Evolutionary conservation across 30 jellyfish, hydroid and myxozoan genomes (phyloP).

Genomic region (Pelagia noctiluca): DNA sequence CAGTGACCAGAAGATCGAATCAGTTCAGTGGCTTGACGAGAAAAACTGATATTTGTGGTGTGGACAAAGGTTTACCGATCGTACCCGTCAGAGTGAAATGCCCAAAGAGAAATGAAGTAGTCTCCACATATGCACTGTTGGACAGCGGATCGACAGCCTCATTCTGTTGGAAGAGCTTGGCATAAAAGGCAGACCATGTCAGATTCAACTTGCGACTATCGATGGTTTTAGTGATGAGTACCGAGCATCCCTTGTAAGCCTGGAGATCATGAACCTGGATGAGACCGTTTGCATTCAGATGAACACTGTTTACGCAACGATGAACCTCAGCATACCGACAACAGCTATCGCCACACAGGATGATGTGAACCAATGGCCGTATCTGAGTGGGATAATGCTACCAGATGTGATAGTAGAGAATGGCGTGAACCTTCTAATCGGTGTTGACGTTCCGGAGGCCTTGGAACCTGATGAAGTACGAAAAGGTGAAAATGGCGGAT

Average conservation of each 20-base stretch:
- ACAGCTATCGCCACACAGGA: constrained; percentile 54
- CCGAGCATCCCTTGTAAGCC: constrained; percentile 27
- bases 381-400: constrained; percentile 7
- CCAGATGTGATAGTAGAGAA: background rate
- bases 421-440: constrained; percentile 9
- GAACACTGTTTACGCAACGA: constrained; percentile 43
- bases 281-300: constrained; percentile 46
- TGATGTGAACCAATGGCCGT: constrained; percentile 51
- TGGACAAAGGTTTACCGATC: constrained; percentile 46
- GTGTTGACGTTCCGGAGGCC: constrained; percentile 21
- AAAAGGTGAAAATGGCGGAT: constrained; percentile 40
- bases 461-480: constrained; percentile 3
- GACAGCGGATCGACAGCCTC: constrained; percentile 58
- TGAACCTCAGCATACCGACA: constrained; percentile 38
- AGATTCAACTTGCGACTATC: constrained; percentile 48
- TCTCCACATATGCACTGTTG: constrained; percentile 43
- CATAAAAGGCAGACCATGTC: constrained; percentile 43
- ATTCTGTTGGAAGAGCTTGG: constrained; percentile 42
- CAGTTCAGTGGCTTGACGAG: constrained; percentile 50
- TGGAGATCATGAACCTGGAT: constrained; percentile 40
- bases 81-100: constrained; percentile 42
- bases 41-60: background rate
- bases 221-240: constrained; percentile 35
- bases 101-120: background rate
- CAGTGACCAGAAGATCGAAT: background rate